Evolutionary conservation across 2,888 invertebrate species (phyloP), one percentile per base, ranked within the genome.

Genomic region (Megastigmus dorsalis): DNA sequence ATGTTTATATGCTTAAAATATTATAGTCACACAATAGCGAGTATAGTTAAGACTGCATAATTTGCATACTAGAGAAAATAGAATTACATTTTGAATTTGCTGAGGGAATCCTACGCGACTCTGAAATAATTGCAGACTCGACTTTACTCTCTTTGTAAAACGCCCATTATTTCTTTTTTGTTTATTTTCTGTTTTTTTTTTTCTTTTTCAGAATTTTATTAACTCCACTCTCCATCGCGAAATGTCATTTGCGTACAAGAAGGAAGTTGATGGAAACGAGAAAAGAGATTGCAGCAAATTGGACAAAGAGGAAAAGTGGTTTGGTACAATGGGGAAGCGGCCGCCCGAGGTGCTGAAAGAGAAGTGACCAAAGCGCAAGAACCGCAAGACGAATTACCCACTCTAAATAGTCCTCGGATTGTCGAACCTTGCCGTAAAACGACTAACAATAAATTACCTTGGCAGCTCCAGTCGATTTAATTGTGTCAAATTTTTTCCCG

Each of bases 291-390:
- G 18, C 5, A n/a, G 43, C 9, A 28, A 60, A 54, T 26, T 33
- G 30, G n/a, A 30, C 52, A 60, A 69, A 60, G 30, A 69, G 52
- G 62, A 48, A 57, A 54, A 70, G 54, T 62, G 57, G 45, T 45
- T 10, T 18, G 23, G 55, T 28, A 54, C 26, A 38, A 18, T 48
- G 15, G 13, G 65, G 15, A n/a, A n/a, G n/a, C n/a, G n/a, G n/a
- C n/a, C 26, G 36, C 28, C 20, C 4, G 48, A 48, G 15, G 57
- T 36, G 55, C 33, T 15, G 20, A 63, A 63, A 71, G 63, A 71
- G 62, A 65, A 65, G 71, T 59, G 59, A 60, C 43, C 26, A 33
- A 43, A 52, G 59, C 52, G 1, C 52, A 72, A 72, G 65, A 72
- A 72, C 50, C 41, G 59, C 30, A 66, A 59, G 43, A 54, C 59